Conservation (phyloP, 2,888 invertebrate species). For the Odiellus spinosus region DNA sequence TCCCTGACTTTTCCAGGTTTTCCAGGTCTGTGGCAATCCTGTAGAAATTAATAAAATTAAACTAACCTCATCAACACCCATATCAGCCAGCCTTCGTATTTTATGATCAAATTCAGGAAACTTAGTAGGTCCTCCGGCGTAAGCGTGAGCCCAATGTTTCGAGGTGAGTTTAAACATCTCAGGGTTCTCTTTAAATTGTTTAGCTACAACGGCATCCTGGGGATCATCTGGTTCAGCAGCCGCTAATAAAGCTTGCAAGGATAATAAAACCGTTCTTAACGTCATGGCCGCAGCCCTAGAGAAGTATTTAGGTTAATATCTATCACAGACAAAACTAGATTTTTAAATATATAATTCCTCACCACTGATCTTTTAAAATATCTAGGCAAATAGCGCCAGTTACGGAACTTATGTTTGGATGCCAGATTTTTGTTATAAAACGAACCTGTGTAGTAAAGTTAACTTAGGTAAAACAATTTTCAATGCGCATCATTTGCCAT, state of each 20-base stretch:
- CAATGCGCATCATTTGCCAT: too few species aligned
- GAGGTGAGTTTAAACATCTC: slow-evolving; percentile 81
- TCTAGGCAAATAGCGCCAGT: slow-evolving; percentile 94
- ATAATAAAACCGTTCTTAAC: slow-evolving; percentile 80
- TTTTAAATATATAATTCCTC: slow-evolving; percentile 6
- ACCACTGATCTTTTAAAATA: slow-evolving; percentile 89
- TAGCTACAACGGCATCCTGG: slow-evolving; percentile 84
- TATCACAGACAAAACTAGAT: background rate
- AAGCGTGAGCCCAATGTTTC: slow-evolving; percentile 85
- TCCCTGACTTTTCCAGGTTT: too few species aligned
- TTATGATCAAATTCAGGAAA: slow-evolving; percentile 69
- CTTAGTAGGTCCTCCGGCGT: slow-evolving; percentile 52
- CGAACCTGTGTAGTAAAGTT: slow-evolving; percentile 50
- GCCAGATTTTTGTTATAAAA: slow-evolving; percentile 97
- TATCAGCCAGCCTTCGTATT: slow-evolving; percentile 71
- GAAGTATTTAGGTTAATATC: slow-evolving; percentile 3
- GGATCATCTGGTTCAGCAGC: slow-evolving; percentile 88
- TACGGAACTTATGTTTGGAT: slow-evolving; percentile 97
- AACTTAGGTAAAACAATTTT: slow-evolving; percentile 9
- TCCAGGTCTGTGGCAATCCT: too few species aligned
- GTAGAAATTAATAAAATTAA: background rate
- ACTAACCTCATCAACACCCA: slow-evolving; percentile 70
- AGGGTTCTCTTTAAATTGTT: slow-evolving; percentile 79
- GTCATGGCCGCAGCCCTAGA: slow-evolving; percentile 92
- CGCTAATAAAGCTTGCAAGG: slow-evolving; percentile 82